phyloP scores from a whole-genome alignment of 2,888 invertebrate genomes.

The Ichneumoninae sp. region DNA sequence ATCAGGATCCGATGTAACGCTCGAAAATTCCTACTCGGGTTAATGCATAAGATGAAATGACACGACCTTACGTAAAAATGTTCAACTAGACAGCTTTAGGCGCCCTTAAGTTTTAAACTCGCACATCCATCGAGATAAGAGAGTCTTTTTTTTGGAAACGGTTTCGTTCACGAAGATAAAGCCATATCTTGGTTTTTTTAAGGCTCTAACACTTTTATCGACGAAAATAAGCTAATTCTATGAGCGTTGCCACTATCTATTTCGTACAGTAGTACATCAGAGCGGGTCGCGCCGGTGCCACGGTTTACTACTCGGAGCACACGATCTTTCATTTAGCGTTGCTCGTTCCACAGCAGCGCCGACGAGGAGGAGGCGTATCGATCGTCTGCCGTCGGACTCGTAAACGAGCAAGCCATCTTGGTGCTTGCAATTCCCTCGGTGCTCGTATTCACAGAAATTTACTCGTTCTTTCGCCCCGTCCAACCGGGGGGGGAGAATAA shows the following conservation, averaged over 20 bases:
- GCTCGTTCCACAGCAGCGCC: conserved; percentile 36
- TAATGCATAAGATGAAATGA: too few relatives aligned
- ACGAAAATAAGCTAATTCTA: conserved; percentile 38
- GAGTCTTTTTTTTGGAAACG: too few relatives aligned
- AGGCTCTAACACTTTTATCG: not conserved
- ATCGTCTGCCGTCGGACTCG: conserved; percentile 60
- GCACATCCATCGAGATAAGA: too few relatives aligned
- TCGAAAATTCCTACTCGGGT: too few relatives aligned
- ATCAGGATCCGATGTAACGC: too few relatives aligned
- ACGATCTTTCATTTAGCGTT: conserved; percentile 61
- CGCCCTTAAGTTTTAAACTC: too few relatives aligned
- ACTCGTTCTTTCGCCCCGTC: conserved; percentile 57
- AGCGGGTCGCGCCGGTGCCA: conserved; percentile 18
- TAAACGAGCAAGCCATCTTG: conserved; percentile 66
- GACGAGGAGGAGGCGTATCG: conserved; percentile 61
- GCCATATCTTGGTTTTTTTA: not conserved
- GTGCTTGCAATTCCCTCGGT: conserved; percentile 64
- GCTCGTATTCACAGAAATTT: conserved; percentile 64
- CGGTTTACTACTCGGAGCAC: conserved; percentile 30
- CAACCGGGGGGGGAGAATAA: conserved; percentile 34
- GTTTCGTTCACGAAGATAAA: not conserved
- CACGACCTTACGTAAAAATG: too few relatives aligned
- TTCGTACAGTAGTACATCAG: conserved; percentile 8
- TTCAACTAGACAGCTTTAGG: too few relatives aligned
- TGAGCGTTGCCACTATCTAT: not conserved